A percentile compares a stretch with the other conserved stretches of the same genome.
phyloP scores from a whole-genome alignment of 1,140 invertebrate species.

The Batillaria attramentaria region DNA sequence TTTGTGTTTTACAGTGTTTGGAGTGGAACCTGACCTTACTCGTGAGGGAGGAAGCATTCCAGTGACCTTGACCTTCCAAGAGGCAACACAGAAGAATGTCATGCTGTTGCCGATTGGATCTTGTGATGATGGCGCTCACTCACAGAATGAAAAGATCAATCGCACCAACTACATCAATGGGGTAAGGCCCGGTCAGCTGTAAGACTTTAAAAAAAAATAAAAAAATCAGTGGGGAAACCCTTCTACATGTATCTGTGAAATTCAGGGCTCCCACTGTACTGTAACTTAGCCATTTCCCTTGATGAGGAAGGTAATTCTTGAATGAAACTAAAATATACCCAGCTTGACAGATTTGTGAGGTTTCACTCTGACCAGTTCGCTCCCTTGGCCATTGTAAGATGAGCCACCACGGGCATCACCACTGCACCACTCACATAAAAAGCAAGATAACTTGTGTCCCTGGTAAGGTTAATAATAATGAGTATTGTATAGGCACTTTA shows the following conservation, averaged over 20 bases:
- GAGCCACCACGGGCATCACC: no score
- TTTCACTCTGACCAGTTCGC: no score
- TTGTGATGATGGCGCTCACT: conserved; percentile 97
- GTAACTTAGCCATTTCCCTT: neutral
- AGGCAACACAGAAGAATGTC: conserved; percentile 91
- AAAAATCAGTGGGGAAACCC: no score
- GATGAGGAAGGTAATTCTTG: no score
- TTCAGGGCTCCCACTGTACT: neutral
- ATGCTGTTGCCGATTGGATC: conserved; percentile 88
- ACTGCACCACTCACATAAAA: no score
- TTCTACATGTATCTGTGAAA: neutral
- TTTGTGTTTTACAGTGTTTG: conserved; percentile 79
- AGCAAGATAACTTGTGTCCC: no score
- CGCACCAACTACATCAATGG: conserved; percentile 94
- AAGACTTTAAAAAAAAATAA: no score
- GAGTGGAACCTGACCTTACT: conserved; percentile 93
- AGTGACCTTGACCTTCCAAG: conserved; percentile 88
- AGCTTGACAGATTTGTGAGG: no score
- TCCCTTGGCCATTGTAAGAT: no score
- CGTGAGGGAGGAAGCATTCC: conserved; percentile 97
- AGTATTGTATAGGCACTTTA: no score
- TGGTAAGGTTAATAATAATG: no score
- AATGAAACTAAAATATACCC: no score
- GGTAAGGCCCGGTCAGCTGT: conserved; percentile 77
- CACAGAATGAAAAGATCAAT: conserved; percentile 98